These are phyloP conservation scores for Hozukius guyotensis DNA, from an alignment of 2,797 vertebrate genomes.

Conservation along the genomic window DNA sequence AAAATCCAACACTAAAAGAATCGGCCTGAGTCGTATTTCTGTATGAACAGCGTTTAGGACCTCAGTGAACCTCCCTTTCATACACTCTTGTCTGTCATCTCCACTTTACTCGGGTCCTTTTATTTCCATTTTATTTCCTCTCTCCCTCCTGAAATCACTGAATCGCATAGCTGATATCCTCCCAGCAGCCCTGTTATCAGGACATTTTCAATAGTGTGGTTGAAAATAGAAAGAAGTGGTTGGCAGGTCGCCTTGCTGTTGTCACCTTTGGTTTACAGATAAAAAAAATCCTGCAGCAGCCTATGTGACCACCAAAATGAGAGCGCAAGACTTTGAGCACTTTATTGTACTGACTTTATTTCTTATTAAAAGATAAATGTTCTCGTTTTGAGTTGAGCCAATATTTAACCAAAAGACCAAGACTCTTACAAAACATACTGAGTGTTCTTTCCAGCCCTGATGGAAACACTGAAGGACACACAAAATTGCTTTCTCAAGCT, in stretches of 20 bases:
- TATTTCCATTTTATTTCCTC: conserved; percentile 60
- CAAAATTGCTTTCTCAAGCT: not conserved
- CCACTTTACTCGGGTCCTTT: conserved; percentile 48
- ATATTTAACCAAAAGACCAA: not conserved
- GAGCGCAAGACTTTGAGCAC: conserved; percentile 6
- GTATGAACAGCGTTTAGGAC: conserved; percentile 38
- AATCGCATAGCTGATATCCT: conserved; percentile 56
- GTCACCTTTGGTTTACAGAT: conserved; percentile 56
- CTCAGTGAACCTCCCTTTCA: conserved; percentile 45
- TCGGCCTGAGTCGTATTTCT: conserved; percentile 37
- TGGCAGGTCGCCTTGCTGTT: conserved; percentile 42
- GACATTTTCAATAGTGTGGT: conserved; percentile 47
- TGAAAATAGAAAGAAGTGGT: conserved; percentile 54
- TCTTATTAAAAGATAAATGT: not conserved
- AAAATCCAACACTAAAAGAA: conserved; percentile 32
- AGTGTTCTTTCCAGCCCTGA: not conserved
- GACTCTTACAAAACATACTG: not conserved
- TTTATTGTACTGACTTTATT: conserved; percentile 27
- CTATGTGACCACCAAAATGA: conserved; percentile 4
- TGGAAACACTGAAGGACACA: not conserved
- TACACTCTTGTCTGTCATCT: conserved; percentile 54
- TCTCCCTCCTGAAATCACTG: conserved; percentile 46
- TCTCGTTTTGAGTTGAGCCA: not conserved
- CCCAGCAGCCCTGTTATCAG: conserved; percentile 54
- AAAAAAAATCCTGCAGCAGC: conserved; percentile 13